Percentiles rank a stretch among this genome's conserved stretches.
Evolutionary conservation across 1,140 invertebrate genomes (phyloP).

Genomic region (Chionoecetes opilio): DNA sequence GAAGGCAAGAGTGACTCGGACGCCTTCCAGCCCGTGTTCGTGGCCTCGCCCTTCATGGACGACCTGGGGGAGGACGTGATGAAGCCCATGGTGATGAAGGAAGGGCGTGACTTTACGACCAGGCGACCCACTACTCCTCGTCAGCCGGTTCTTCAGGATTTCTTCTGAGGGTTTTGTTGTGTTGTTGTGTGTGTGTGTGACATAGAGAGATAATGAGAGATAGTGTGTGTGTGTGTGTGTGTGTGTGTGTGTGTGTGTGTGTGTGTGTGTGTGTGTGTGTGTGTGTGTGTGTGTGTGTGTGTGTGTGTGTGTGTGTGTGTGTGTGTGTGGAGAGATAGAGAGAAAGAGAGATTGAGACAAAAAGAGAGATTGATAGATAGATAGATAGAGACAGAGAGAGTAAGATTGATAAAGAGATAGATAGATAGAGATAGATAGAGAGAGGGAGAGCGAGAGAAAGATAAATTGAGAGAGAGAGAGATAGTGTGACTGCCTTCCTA

Average conservation of each 20-base stretch:
- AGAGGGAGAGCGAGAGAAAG: slow-evolving; percentile 52
- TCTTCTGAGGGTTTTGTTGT: slow-evolving; percentile 42
- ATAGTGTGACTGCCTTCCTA: too few relatives aligned
- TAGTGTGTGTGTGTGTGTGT: slow-evolving; percentile 27
- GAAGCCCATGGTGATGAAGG: slow-evolving; percentile 62
- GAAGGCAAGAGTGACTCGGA: slow-evolving; percentile 55
- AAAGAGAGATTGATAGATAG: slow-evolving; percentile 31
- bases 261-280: slow-evolving; percentile 9
- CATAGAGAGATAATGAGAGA: too few relatives aligned
- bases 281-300: slow-evolving; percentile 1
- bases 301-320: background rate
- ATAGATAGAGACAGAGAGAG: background rate
- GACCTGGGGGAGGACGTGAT: slow-evolving; percentile 64
- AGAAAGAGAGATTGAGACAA: background rate
- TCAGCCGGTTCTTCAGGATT: slow-evolving; percentile 42
- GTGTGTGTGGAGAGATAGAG: background rate
- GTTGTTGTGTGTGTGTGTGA: background rate
- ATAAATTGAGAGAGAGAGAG: slow-evolving; percentile 46
- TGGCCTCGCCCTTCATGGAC: slow-evolving; percentile 69
- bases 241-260: background rate
- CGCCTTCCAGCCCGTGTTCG: slow-evolving; percentile 73
- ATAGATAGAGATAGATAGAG: slow-evolving; percentile 53
- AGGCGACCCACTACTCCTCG: background rate
- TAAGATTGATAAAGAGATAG: background rate
- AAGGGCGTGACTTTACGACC: background rate